Base-by-base conservation (phyloP, 2,888 invertebrate species). In the Hydroisotoma schaefferi region DNA sequence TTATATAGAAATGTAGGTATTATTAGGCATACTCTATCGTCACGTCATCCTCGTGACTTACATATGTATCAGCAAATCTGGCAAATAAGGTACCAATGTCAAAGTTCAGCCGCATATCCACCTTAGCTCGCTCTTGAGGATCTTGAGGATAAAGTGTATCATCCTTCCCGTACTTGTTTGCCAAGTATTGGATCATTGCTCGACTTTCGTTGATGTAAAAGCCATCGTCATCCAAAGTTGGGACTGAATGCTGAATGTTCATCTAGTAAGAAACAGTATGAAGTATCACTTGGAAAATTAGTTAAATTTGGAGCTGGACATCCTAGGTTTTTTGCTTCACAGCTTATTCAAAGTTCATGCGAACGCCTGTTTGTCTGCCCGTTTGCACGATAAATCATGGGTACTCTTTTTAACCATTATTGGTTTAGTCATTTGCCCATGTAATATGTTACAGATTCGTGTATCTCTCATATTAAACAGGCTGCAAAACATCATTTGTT, bases 21-120 rank as follows among this genome's bases (percentile, higher is more conserved):
- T 10, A 10, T 33, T 33, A 33, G 15, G 33, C 33, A 33, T 10
- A 33, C 8, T n/a, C n/a, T n/a, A n/a, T n/a, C n/a, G n/a, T n/a
- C n/a, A n/a, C n/a, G n/a, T n/a, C n/a, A n/a, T n/a, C n/a, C n/a
- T n/a, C n/a, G 15, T 10, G 15, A 33, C 15, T 8, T 76, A 87
- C 87, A 74, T 86, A 87, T 74, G 86, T 87, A 60, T 86, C 86
- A 3, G 80, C 79, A 70, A 88, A 85, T 73, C 84, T 81, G 63
- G 82, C 80, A 77, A 85, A 88, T 6, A 92, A 78, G 0, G 85
- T 86, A 25, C 87, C 87, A 74, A 87, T 81, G 74, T 91, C 90
- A 76, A 90, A 91, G 78, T 85, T 87, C 59, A 91, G 78, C 57
- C 86, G 81, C 74, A 88, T 86, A 27, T 91, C 88, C 49, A 92